Evolutionary conservation across 2,797 vertebrate species (phyloP).

Genomic region (Trichosurus vulpecula): DNA sequence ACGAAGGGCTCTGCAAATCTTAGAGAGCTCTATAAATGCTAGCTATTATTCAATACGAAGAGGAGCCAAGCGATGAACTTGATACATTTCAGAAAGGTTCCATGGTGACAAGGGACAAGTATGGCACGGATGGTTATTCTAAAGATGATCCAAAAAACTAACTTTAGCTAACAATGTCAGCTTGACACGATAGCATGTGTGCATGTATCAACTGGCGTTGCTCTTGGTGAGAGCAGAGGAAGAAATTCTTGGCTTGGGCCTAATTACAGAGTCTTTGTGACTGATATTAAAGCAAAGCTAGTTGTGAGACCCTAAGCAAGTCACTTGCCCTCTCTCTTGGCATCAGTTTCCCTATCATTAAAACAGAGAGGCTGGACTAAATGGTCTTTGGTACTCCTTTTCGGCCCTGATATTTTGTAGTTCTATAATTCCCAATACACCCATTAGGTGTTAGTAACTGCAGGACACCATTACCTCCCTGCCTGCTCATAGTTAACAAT

Average conservation of each 20-base stretch:
- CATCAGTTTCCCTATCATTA: background rate
- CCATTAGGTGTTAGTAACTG: slow-evolving; percentile 40
- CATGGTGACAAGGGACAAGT: background rate
- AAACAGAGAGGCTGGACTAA: background rate
- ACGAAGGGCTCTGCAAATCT: background rate
- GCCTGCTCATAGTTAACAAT: background rate
- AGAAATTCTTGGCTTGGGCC: background rate
- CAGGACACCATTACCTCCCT: slow-evolving; percentile 21
- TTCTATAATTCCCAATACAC: slow-evolving; percentile 25
- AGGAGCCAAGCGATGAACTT: slow-evolving; percentile 27
- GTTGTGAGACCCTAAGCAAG: background rate
- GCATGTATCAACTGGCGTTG: background rate
- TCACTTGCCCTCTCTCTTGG: background rate
- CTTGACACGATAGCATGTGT: background rate
- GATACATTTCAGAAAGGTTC: slow-evolving; percentile 29
- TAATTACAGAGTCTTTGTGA: background rate
- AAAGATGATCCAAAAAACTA: background rate
- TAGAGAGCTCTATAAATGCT: background rate
- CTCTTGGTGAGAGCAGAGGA: background rate
- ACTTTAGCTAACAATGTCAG: background rate
- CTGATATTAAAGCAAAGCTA: background rate
- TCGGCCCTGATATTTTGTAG: background rate
- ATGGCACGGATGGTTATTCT: slow-evolving; percentile 2
- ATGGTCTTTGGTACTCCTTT: background rate
- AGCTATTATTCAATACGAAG: slow-evolving; percentile 5